Evolutionary conservation across 2,888 invertebrate species (phyloP), one percentile per base, ranked within the genome.

Genomic region (Elysia crispata): DNA sequence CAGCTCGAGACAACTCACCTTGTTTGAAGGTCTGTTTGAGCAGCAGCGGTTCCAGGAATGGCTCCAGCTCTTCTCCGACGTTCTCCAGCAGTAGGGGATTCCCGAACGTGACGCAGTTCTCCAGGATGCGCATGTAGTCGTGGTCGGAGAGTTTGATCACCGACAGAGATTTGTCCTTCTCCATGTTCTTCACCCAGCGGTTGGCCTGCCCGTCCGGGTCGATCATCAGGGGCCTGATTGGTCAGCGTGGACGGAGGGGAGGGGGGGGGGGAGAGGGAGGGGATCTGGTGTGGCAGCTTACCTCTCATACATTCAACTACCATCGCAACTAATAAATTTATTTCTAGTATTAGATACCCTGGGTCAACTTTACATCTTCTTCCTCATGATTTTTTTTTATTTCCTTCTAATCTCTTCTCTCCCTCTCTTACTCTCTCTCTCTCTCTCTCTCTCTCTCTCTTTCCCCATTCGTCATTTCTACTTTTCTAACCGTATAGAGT

Each of bases 121-220:
- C 97, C 82, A 98, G 92, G 0, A 95, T 93, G 28, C 97, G 93
- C 93, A 97, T 94, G 89, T 96, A 96, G 92, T 95, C 95, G 0
- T 94, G 92, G 90, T 96, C 95, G 0, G 95, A 94, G 88, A 96
- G 94, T 90, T 95, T 96, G 33, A 96, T 93, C 6, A 96, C 93
- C 86, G 94, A 94, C 76, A 96, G 91, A 82, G 94, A 94, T 89
- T 95, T 95, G 0, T 93, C 92, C 89, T 95, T 95, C 92, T 96
- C 96, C 95, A 96, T 95, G 84, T 95, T 95, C 92, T 96, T 96
- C 30, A 96, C 95, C 96, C 96, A 97, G 90, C 95, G 95, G 91
- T 95, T 96, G 0, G 96, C 96, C 92, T 96, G 96, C 90, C 97
- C 97, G 91, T 98, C 97, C 0, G 98, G 98, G 93, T 98, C 98